Base-by-base conservation (phyloP, 2,888 invertebrate genomes). In the Choreutis nemorana region DNA sequence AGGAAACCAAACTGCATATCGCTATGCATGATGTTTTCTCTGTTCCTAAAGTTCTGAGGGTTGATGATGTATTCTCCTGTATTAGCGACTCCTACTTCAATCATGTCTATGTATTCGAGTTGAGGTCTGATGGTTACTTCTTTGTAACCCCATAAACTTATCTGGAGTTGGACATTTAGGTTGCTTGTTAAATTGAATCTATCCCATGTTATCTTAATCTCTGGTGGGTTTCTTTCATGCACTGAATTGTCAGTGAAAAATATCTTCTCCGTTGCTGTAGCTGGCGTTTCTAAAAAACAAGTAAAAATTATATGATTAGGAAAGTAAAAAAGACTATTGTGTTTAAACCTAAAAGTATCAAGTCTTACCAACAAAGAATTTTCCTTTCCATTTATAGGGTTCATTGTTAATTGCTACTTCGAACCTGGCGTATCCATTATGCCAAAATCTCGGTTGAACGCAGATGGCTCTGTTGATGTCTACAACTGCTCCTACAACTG, bases 141-240 rank as follows among this genome's bases (percentile, higher is more conserved):
- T 28, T 90, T 84, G 67, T 95, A 95, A 1, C 95, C 95, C 90
- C 91, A 96, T 7, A 96, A 62, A 0, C 91, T 90, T 43, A 96
- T 89, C 41, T 86, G 85, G 1, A 95, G 84, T 26, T 84, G 84
- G 0, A 91, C 88, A 48, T 87, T 88, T 18, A 83, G 71, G 55
- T 91, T 91, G 20, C 85, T 84, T 0, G 94, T 94, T 55, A 96
- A 87, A 72, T 95, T 94, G 51, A 85, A 86, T 15, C 86, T 85
- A 48, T 90, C 87, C 95, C 95, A 96, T 10, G 86, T 85, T 27
- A 95, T 87, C 50, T 82, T 84, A 27, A 96, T 83, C 55, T 89
- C 86, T 3, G 82, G 77, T 0, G 94, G 93, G 35, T 84, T 81
- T 33, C 85, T 84, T 48, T 89, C 82, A 48, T 91, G 88, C 3